Percentiles rank a stretch among this genome's conserved stretches.
Evolutionary conservation across 1,140 invertebrate species (phyloP).

Genomic region (Pantala flavescens): DNA sequence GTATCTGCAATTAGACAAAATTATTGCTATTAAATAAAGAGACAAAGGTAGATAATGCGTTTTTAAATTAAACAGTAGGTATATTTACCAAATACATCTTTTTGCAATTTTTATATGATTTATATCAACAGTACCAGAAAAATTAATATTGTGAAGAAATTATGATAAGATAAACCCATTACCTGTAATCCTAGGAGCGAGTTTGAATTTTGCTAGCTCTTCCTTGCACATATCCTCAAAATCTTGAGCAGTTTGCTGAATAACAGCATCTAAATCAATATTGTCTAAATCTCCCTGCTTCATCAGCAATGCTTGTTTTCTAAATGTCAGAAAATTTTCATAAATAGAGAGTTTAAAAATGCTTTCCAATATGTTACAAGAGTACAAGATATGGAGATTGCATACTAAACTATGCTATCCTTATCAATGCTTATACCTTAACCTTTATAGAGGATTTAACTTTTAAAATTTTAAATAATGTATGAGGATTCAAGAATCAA

Average conservation of each 20-base stretch:
- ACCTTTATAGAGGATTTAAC: too few relatives aligned
- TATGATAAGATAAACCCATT: constrained; percentile 17
- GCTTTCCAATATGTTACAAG: constrained; percentile 13
- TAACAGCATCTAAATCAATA: constrained; percentile 47
- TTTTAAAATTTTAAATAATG: too few relatives aligned
- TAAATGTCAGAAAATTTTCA: constrained; percentile 28
- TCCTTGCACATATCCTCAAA: constrained; percentile 59
- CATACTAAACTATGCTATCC: neutral
- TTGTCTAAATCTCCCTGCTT: constrained; percentile 44
- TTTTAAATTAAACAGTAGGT: too few relatives aligned
- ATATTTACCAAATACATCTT: too few relatives aligned
- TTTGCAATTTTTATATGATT: too few relatives aligned
- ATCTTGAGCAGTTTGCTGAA: constrained; percentile 65
- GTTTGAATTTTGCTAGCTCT: constrained; percentile 58
- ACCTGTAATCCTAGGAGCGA: constrained; percentile 52
- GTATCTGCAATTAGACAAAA: too few relatives aligned
- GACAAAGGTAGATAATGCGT: too few relatives aligned
- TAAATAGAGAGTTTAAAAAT: constrained; percentile 16
- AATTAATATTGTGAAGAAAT: constrained; percentile 13
- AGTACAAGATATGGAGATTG: constrained; percentile 1
- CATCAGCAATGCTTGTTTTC: constrained; percentile 45
- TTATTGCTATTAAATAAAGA: too few relatives aligned
- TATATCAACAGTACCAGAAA: too few relatives aligned
- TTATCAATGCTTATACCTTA: too few relatives aligned
- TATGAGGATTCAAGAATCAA: too few relatives aligned